Evolutionary conservation across 2,888 invertebrate species (phyloP).

Genomic region (Drosophila anomalipes): DNA sequence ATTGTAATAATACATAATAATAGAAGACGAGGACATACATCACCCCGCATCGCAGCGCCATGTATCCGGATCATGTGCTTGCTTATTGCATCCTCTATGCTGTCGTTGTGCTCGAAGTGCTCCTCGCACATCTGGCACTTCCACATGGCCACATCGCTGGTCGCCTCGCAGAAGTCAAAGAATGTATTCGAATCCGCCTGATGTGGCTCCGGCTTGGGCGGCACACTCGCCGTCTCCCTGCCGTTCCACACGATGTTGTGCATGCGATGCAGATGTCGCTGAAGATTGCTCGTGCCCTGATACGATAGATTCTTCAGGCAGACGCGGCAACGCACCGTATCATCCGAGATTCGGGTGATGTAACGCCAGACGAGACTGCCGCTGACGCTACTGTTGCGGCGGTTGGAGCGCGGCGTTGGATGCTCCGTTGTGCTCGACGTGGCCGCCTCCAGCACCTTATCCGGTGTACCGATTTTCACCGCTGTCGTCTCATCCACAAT

Average conservation of each 20-base stretch:
- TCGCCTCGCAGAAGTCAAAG: slow-evolving; percentile 42
- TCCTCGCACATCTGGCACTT: slow-evolving; percentile 75
- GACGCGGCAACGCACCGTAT: slow-evolving; percentile 73
- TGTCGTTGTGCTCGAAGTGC: slow-evolving; percentile 61
- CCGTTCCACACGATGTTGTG: slow-evolving; percentile 68
- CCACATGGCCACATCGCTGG: slow-evolving; percentile 22
- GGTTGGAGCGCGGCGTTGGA: not conserved
- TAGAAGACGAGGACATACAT: slow-evolving; percentile 24
- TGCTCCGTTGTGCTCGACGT: slow-evolving; percentile 51
- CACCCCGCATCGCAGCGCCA: slow-evolving; percentile 37
- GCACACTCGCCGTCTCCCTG: not conserved
- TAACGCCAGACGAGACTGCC: slow-evolving; percentile 75
- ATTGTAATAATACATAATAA: not conserved
- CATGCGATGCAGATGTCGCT: slow-evolving; percentile 79
- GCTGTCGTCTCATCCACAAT: slow-evolving; percentile 50
- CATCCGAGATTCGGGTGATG: slow-evolving; percentile 67
- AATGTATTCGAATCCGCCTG: slow-evolving; percentile 29
- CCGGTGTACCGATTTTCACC: slow-evolving; percentile 17
- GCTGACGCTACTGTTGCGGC: slow-evolving; percentile 30
- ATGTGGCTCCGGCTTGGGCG: slow-evolving; percentile 20
- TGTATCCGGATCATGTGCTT: slow-evolving; percentile 53
- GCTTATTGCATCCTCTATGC: slow-evolving; percentile 31
- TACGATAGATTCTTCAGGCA: slow-evolving; percentile 77
- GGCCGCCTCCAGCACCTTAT: slow-evolving; percentile 45
- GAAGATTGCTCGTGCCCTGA: slow-evolving; percentile 78